phyloP scores from a whole-genome alignment of 2,113 vertebrate genomes.

The Nibea coibor region DNA sequence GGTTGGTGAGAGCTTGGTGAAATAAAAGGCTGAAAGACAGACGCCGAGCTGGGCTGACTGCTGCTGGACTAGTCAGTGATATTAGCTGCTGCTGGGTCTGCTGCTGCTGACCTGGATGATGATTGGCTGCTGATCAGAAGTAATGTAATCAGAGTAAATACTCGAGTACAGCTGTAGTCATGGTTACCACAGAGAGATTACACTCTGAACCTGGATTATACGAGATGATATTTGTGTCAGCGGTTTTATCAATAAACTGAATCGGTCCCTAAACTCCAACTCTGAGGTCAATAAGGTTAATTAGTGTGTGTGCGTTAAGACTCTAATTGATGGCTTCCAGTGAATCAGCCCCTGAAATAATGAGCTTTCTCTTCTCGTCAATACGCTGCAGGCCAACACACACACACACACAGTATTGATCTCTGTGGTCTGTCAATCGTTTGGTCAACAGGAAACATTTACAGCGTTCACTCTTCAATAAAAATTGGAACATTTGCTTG shows the following conservation, averaged over 20 bases:
- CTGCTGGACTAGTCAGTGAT: too few species aligned
- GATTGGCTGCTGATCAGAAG: too few species aligned
- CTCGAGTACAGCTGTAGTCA: too few species aligned
- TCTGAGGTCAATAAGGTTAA: neutral
- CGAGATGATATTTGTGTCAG: neutral
- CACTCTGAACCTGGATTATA: too few species aligned
- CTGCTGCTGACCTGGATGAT: too few species aligned
- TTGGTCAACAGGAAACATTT: conserved; percentile 7
- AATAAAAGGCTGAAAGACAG: too few species aligned
- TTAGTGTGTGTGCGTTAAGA: neutral
- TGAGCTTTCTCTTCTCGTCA: conserved; percentile 13
- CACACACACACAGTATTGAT: conserved; percentile 2
- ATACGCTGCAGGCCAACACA: neutral
- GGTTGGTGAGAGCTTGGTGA: too few species aligned
- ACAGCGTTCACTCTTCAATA: neutral
- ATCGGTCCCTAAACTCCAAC: conserved; percentile 13
- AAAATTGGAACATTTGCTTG: neutral
- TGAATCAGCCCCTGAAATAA: conserved; percentile 3
- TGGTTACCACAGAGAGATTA: too few species aligned
- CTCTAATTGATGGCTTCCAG: conserved; percentile 21
- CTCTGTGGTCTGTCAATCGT: neutral
- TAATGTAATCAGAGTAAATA: too few species aligned
- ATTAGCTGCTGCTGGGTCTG: too few species aligned
- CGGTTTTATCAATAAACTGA: conserved; percentile 5
- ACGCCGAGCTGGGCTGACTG: too few species aligned